Base-by-base conservation (phyloP, 2,797 vertebrate species). In the Tangara arthus region DNA sequence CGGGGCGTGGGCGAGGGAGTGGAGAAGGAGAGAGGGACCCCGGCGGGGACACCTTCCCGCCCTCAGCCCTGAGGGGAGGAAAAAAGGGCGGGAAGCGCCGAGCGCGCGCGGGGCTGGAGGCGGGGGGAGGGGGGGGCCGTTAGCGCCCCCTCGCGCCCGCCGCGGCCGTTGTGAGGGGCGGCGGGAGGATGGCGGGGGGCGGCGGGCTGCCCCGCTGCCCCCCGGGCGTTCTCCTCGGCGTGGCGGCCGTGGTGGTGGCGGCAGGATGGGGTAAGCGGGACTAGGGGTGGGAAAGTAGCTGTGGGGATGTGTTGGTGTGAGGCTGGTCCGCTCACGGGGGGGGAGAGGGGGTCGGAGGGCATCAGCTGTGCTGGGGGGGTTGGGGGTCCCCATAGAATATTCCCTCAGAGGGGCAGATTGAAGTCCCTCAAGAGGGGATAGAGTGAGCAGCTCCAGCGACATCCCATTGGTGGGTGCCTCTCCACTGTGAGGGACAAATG, bases 381-480 rank as follows among this genome's bases (percentile, higher is more conserved):
- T n/a, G 17, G 34, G 9, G 2, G 4, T 12, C 4, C 1, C 2
- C 35, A 13, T 0, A 8, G 49, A 50, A 12, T 5, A 12, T 64
- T 71, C 19, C 37, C 44, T 79, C 15, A 28, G 50, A 21, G 18
- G 2, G 50, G 11, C 3, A 5, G 11, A 12, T 24, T 27, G 46
- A 50, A 18, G 32, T 2, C 5, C 5, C 2, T 8, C 9, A 19
- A 15, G 19, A 70, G 15, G 18, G 18, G 49, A 18, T 5, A 15
- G 27, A 12, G 17, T 15, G n/a, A 26, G 47, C 6, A 24, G 47
- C 6, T 56, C 50, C 47, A 19, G 11, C 2, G 6, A 30, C 11
- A 21, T 3, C 7, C 8, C 5, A 10, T 4, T 7, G 11, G 14
- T 37, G n/a, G 19, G 49, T 37, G 3, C 2, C 0, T 0, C 18